These are phyloP conservation scores for Ornithorhynchus anatinus DNA, from an alignment of 2,113 vertebrate genomes.

Conservation along the genomic window DNA sequence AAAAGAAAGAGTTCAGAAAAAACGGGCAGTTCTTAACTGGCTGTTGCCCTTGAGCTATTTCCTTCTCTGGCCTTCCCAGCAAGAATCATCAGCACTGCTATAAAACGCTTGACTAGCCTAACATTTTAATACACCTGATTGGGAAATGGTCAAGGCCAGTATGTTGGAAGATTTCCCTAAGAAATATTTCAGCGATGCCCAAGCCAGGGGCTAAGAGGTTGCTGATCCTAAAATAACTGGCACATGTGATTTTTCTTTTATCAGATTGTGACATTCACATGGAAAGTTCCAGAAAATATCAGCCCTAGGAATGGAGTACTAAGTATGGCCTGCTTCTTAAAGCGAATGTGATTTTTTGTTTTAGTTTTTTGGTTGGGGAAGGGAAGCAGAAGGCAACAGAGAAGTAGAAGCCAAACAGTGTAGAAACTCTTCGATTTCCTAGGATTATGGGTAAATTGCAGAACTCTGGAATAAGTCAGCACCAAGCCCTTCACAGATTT, in stretches of 20 bases:
- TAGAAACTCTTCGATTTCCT: no score
- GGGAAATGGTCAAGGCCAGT: slow-evolving; percentile 9
- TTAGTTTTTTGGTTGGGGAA: background rate
- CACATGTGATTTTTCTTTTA: slow-evolving; percentile 22
- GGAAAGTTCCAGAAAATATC: slow-evolving; percentile 33
- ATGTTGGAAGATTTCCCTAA: slow-evolving; percentile 26
- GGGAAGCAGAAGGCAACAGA: background rate
- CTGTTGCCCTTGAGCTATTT: background rate
- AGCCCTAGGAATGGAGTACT: slow-evolving; percentile 29
- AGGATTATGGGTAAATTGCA: no score
- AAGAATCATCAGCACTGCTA: slow-evolving; percentile 11
- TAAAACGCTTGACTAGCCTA: slow-evolving; percentile 13
- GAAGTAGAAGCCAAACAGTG: background rate
- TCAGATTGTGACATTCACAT: slow-evolving; percentile 5
- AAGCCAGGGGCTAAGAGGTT: slow-evolving; percentile 24
- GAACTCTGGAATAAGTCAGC: no score
- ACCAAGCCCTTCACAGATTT: no score
- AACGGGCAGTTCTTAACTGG: background rate
- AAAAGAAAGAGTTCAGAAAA: no score
- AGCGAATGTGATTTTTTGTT: slow-evolving; percentile 15
- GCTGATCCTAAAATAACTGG: slow-evolving; percentile 34
- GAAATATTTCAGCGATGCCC: slow-evolving; percentile 29
- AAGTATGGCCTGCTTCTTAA: slow-evolving; percentile 46
- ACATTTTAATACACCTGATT: slow-evolving; percentile 5
- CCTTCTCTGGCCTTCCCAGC: slow-evolving; percentile 17